Percentiles rank a stretch among this genome's conserved stretches.
phyloP scores from a whole-genome alignment of 2,888 invertebrate species.

The Andricus quercusramuli region DNA sequence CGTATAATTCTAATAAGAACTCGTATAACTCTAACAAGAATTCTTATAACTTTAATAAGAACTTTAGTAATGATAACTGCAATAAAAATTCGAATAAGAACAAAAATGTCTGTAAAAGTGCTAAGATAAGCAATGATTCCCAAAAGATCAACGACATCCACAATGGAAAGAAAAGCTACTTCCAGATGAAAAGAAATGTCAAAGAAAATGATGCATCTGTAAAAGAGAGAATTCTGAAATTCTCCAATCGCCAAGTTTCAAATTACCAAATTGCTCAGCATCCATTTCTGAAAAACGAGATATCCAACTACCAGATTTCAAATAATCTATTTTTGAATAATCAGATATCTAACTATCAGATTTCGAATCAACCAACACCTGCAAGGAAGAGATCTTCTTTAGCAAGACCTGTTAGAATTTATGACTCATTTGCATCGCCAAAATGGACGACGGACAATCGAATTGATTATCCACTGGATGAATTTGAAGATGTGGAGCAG shows the following conservation, averaged over 20 bases:
- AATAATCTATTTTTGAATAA: slow-evolving; percentile 11
- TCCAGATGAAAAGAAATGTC: not conserved
- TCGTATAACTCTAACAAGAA: slow-evolving; percentile 13
- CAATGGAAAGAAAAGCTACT: slow-evolving; percentile 40
- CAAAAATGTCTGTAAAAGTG: not conserved
- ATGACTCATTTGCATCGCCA: slow-evolving; percentile 69
- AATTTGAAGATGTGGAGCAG: not conserved
- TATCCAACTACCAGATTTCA: slow-evolving; percentile 7
- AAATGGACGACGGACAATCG: slow-evolving; percentile 48
- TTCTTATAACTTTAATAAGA: not conserved
- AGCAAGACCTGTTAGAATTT: slow-evolving; percentile 73
- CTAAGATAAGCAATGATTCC: not conserved
- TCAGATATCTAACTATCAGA: slow-evolving; percentile 13
- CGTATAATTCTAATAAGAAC: slow-evolving; percentile 31
- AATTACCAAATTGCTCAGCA: not conserved
- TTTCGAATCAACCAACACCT: slow-evolving; percentile 59
- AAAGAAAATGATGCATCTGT: slow-evolving; percentile 38
- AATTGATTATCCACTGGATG: not conserved
- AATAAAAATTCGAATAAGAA: slow-evolving; percentile 4
- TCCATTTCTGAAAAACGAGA: not conserved
- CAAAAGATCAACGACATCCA: slow-evolving; percentile 44
- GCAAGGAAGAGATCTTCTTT: slow-evolving; percentile 72
- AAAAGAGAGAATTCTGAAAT: slow-evolving; percentile 5
- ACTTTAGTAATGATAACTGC: not conserved
- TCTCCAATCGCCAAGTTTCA: slow-evolving; percentile 1